phyloP scores from a whole-genome alignment of 2,888 invertebrate genomes.

The Xanthorhoe designata region DNA sequence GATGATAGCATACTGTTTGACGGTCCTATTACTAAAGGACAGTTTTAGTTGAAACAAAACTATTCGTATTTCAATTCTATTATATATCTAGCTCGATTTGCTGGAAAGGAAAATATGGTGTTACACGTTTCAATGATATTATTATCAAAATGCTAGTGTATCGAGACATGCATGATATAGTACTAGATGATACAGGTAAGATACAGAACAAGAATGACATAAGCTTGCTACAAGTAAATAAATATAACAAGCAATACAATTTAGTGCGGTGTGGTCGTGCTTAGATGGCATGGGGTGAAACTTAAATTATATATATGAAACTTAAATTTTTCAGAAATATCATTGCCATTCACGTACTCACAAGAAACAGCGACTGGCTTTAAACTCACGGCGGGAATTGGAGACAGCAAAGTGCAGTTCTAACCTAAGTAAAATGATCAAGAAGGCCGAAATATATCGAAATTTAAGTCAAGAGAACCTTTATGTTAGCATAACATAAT shows the following conservation, averaged over 20 bases:
- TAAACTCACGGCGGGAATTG: neutral
- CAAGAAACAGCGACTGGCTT: neutral
- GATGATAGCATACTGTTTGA: conserved; percentile 38
- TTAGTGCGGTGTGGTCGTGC: conserved; percentile 37
- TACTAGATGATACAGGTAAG: conserved; percentile 45
- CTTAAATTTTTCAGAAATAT: neutral
- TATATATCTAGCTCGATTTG: conserved; percentile 26
- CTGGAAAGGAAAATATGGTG: conserved; percentile 30
- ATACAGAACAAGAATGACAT: conserved; percentile 64
- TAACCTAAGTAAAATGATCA: neutral
- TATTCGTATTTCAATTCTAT: conserved; percentile 4
- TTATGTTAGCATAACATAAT: too few species aligned
- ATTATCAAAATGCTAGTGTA: conserved; percentile 27
- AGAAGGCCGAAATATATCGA: neutral
- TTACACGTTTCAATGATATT: conserved; percentile 8
- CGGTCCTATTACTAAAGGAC: conserved; percentile 25
- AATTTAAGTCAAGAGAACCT: neutral
- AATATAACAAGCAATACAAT: conserved; percentile 39
- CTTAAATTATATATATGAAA: conserved; percentile 6
- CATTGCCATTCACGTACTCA: neutral
- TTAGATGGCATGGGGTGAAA: conserved; percentile 15
- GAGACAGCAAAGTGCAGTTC: neutral
- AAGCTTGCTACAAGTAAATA: conserved; percentile 61
- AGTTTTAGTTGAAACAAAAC: conserved; percentile 18
- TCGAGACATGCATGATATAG: conserved; percentile 35